A percentile compares a stretch with the other conserved stretches of the same genome.
phyloP scores from a whole-genome alignment of 2,797 vertebrate species.

The Ambastaia sidthimunki region DNA sequence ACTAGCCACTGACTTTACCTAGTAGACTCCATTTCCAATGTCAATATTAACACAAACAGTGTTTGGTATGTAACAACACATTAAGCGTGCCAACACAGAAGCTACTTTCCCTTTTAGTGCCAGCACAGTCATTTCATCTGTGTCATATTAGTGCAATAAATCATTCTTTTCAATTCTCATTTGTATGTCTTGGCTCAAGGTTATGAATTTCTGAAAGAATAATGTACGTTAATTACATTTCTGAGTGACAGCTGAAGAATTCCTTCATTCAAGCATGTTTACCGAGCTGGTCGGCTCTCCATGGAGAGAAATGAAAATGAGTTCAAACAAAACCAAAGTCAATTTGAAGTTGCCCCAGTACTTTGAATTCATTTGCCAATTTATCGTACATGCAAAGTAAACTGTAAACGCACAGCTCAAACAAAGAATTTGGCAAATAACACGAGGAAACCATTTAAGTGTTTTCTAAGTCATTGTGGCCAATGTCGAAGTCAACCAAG shows the following conservation, averaged over 20 bases:
- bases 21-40: conserved; percentile 55
- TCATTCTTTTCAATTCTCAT: conserved; percentile 63
- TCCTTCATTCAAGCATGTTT: conserved; percentile 65
- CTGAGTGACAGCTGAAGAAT: conserved; percentile 63
- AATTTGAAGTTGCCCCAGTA: conserved; percentile 72
- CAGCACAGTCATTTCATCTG: conserved; percentile 56
- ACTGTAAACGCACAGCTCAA: conserved; percentile 66
- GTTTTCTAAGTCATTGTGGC: conserved; percentile 20
- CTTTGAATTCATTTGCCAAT: conserved; percentile 64
- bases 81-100: conserved; percentile 34
- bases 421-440: conserved; percentile 71
- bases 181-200: conserved; percentile 63
- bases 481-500: neutral
- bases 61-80: conserved; percentile 39
- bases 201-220: conserved; percentile 62
- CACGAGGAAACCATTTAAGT: conserved; percentile 50
- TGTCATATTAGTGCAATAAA: conserved; percentile 63
- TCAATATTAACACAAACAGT: conserved; percentile 53
- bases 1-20: conserved; percentile 42
- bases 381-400: conserved; percentile 54
- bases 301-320: conserved; percentile 71
- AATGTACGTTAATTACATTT: conserved; percentile 65
- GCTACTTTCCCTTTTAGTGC: conserved; percentile 45
- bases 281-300: conserved; percentile 64
- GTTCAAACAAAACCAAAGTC: conserved; percentile 59